Evolutionary conservation across 2,888 invertebrate genomes (phyloP), one percentile per base, ranked within the genome.

Genomic region (Acanthoscelides obtectus): DNA sequence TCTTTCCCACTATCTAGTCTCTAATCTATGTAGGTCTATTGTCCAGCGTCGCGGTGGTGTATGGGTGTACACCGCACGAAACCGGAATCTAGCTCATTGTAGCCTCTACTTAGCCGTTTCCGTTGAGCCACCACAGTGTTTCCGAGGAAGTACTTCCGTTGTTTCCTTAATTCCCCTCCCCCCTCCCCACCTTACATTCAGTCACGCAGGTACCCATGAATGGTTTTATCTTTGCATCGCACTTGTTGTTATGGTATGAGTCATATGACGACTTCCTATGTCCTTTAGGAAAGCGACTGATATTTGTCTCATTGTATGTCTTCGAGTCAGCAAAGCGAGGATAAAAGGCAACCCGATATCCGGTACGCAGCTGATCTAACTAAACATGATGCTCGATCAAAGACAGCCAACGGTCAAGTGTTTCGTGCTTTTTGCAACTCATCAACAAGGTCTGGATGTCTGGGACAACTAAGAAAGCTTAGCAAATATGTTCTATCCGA

Each of bases 1-100:
- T n/a, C n/a, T n/a, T n/a, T n/a, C n/a, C n/a, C 25, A 6, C 22
- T 27, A 25, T 64, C 69, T 45, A 45, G 45, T 45, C 17, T 6
- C 12, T 45, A 12, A 45, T 6, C 5, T 45, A 45, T 12, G 45
- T 4, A 45, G 45, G 45, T 45, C 45, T 45, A 45, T 17, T 12
- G 67, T 65, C 68, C 68, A 69, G 27, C 68, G 67, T 64, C 69
- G 70, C 70, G 73, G 77, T 77, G 77, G 77, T 77, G 77, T 79
- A 77, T 81, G 80, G 12, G 45, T 45, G 80, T 45, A 45, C 45
- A 45, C n/a, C n/a, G n/a, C 84, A 84, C 84, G 84, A 83, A 77
- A 84, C 85, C 85, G 85, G 86, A 86, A 84, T 84, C 81, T 45
- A 12, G 82, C 83, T 85, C 81, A 86, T 86, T 86, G 85, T 85